Evolutionary conservation across 2,113 vertebrate genomes (phyloP), one percentile per base, ranked within the genome.

Genomic region (Elgaria multicarinata): DNA sequence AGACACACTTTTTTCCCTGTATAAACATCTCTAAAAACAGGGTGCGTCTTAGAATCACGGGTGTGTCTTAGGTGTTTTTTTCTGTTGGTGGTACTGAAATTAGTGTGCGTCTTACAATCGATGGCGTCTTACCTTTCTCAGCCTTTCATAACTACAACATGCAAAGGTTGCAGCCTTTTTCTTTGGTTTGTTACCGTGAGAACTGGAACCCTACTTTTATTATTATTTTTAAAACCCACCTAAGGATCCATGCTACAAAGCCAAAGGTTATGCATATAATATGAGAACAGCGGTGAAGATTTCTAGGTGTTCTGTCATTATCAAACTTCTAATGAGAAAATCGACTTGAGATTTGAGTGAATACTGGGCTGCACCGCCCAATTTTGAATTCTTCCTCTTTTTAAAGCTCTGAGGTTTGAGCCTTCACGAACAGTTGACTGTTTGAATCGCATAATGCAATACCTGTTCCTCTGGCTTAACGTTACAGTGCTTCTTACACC

Each of bases 391-490:
- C 95, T 96, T 96, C 95, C 96, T 95, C 95, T 96, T 96, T 96
- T 96, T 89, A 26, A 85, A 92, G 83, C 93, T 93, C 91, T 95
- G 96, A 94, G 95, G 95, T 95, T 94, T 94, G 94, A 92, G 92
- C 93, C 95, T 95, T 92, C 64, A 92, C 88, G 91, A 95, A 95
- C 95, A 95, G 96, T 95, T 96, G 96, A 94, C 96, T 96, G 96
- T 95, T 96, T 95, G 93, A 95, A 94, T 96, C 78, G 83, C 83
- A 94, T 96, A 96, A 95, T 96, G 96, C 96, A 96, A 96, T 96
- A 96, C 96, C 96, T 96, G 96, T 96, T 96, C 95, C 96, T 96
- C 96, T 96, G 95, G 96, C 96, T 96, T 95, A 96, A 96, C 95
- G 96, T 96, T 95, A 95, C 93, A 93, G 85, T 95, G 94, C 94